Base-by-base conservation (phyloP, 1,140 invertebrate species). In the Pararge aegeria region DNA sequence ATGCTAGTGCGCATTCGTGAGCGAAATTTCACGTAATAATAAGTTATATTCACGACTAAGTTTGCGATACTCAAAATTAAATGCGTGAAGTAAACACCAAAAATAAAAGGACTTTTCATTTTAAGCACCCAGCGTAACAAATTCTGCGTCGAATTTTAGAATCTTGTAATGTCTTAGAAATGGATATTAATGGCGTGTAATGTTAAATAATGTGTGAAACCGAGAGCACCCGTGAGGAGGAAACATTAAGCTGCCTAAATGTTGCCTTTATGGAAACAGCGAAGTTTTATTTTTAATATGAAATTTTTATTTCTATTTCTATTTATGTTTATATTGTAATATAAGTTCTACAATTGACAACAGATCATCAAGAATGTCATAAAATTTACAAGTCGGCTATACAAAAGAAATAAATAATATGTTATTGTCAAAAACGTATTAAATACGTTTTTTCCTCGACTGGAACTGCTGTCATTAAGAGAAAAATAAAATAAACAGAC, bases 151-250 rank as follows among this genome's bases (percentile, higher is more conserved):
- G 18, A 42, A 18, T 54, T 54, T 42, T 54, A 12, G 13, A 58
- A 52, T 58, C 38, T 58, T 52, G 24, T 12, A 44, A 51, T 40
- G 50, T 24, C 18, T 48, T 44, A 54, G 19, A 54, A 61, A 61
- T 61, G 42, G 58, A 49, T 54, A 49, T 61, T 54, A 64, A 64
- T 64, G 61, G 61, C 3, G 51, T 46, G 55, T 64, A 55, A 55
- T 27, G 55, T 59, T 64, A 50, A 64, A 59, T 54, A 64, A 55
- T 20, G 51, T 64, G 62, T 59, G 46, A 64, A 59, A 59, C 56
- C 46, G 51, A 61, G 46, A 15, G 34, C 30, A 59, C 37, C 34
- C 44, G 48, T 30, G 7, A 54, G 42, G 10, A 51, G 52, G 50
- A 61, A 61, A 61, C 52, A 55, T 61, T 61, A 55, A 9, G 34